Base-by-base conservation (phyloP, 2,113 vertebrate species). In the Amphilophus citrinellus region DNA sequence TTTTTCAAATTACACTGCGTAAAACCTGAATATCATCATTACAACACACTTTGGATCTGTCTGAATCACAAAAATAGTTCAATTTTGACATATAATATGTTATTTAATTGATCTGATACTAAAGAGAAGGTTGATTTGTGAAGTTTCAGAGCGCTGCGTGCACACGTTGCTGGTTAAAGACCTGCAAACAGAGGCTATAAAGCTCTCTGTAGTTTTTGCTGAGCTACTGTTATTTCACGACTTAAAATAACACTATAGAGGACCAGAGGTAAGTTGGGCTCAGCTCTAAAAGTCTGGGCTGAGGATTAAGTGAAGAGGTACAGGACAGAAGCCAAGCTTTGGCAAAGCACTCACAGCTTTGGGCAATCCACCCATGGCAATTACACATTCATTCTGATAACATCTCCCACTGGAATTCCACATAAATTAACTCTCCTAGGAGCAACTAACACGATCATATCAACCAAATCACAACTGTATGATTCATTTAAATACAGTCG, bases 401-500 rank as follows among this genome's bases (percentile, higher is more conserved):
- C 17, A 73, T 0, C 47, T 73, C 47, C 68, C 47, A 73, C 7
- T 56, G 10, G 3, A 32, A 73, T 32, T 73, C 44, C 66, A 73
- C 53, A 73, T 73, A 73, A 56, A 73, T 73, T 18, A 56, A 56
- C 27, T 35, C 47, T 56, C 68, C 68, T 73, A 73, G 66, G 24
- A 32, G 27, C 5, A 32, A 73, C 0, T 53, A 73, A 32, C 66
- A 73, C 66, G 53, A 10, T 47, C 66, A 73, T n/a, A 53, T 32
- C 27, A 0, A 56, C 47, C 15, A 73, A 53, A 73, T 53, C 27
- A 14, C 44, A 32, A 20, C 56, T 20, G 44, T 13, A 53, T 56
- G 68, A 56, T 53, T 73, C 6, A 14, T 73, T 73, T 73, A 56
- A 73, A 73, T 73, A 73, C 17, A 32, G 3, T 53, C 27, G 7